Evolutionary conservation across 2,113 vertebrate species (phyloP), one percentile per base, ranked within the genome.

Genomic region (Cnemophilus loriae): DNA sequence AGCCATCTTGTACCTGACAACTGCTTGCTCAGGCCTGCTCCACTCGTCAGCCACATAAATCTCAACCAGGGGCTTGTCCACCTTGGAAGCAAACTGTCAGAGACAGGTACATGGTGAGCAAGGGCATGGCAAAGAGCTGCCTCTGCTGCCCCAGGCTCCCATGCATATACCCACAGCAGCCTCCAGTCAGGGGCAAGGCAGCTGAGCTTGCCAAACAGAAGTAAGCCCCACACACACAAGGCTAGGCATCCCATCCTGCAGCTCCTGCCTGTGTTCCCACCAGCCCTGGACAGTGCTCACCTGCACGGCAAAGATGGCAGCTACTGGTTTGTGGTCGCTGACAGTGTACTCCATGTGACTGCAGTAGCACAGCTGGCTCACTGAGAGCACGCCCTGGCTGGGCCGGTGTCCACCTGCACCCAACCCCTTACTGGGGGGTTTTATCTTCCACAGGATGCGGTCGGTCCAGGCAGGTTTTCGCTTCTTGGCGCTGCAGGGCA

Each of bases 401-500:
- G 98, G 98, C 93, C 95, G 95, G 15, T 97, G 95, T 61, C 99
- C 98, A 7, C 98, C 98, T 32, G 97, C 97, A 33, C 98, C 98
- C 9, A 98, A 96, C 3, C 98, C 97, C 9, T 97, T 98, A 20
- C 98, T 93, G 0, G 98, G 98, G 41, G 98, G 87, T 73, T 99
- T 99, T 64, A 99, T 98, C 95, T 98, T 99, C 99, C 99, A 99
- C 53, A 99, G 98, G 94, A 99, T 99, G 9, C 99, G 98, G 91
- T 99, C 99, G 0, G 99, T 99, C 99, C 99, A 99, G 37, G 99
- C 99, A 21, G 99, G 99, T 96, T 99, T 99, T 84, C 99, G 98
- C 92, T 99, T 99, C 97, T 99, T 99, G 50, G 98, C 97, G 57
- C 99, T 99, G 93, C 84, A 24, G 74, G 75, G 86, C 67, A 95